phyloP scores from a whole-genome alignment of 1,140 invertebrate genomes.

The Tetramorium alpestre region DNA sequence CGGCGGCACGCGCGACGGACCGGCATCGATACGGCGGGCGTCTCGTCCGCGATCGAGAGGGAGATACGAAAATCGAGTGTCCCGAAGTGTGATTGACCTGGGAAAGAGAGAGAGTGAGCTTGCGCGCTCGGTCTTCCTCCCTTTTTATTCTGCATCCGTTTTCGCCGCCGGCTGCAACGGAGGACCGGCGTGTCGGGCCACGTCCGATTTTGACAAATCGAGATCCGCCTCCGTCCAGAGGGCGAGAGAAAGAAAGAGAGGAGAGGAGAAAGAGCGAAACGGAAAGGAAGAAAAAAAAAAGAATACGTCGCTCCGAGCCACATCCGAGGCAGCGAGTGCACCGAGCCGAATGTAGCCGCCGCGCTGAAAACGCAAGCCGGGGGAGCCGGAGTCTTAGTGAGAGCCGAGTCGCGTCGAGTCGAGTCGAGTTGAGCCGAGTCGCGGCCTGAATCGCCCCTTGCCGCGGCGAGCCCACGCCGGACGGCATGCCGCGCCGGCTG shows the following conservation, averaged over 20 bases:
- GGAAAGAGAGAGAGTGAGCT: not conserved
- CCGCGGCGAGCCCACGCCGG: not conserved
- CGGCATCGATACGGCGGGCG: not conserved
- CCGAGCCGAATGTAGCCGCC: not conserved
- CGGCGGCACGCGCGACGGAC: not conserved
- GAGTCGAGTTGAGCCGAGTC: not conserved
- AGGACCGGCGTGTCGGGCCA: not conserved
- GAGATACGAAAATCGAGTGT: not conserved
- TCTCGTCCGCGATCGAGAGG: not conserved
- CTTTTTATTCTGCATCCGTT: slow-evolving; percentile 16
- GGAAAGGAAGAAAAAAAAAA: not conserved
- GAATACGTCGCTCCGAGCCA: not conserved
- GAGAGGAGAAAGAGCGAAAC: not conserved
- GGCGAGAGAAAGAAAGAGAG: not conserved
- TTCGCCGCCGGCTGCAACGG: not conserved
- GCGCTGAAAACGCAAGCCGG: not conserved
- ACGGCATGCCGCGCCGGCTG: slow-evolving; percentile 4
- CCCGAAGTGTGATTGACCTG: slow-evolving; percentile 2
- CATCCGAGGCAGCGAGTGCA: not conserved
- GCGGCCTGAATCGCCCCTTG: not conserved
- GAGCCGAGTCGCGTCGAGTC: not conserved
- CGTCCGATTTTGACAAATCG: slow-evolving; percentile 25
- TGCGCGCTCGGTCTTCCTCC: not conserved
- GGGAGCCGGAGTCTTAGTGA: not conserved
- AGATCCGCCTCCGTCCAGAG: not conserved